Evolutionary conservation across 2,113 vertebrate species (phyloP), one percentile per base, ranked within the genome.

Genomic region (Ciconia stormi): DNA sequence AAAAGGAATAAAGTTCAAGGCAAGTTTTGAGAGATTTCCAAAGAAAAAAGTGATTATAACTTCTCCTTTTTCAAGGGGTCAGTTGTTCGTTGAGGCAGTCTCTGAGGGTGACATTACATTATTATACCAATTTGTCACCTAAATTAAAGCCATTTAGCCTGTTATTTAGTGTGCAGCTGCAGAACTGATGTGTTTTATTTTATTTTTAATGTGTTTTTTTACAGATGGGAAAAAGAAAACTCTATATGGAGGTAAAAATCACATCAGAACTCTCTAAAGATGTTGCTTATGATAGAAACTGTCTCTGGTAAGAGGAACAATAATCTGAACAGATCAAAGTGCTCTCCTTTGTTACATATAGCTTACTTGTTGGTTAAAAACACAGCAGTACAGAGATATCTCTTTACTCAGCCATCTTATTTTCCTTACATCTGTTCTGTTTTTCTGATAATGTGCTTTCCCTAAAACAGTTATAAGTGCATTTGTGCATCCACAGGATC

Each of bases 81-180:
- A 97, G 87, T 78, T 92, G 86, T 85, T 95, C 62, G 0, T 49
- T 92, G 72, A 95, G 59, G 73, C 52, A 93, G 85, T 86, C 93
- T 96, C 96, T 69, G 87, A 93, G 92, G 95, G 94, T 95, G 89
- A 95, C 87, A 89, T 95, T 95, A 62, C 30, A 87, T 96, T 97
- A 97, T 97, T 93, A 74, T 92, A 92, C 49, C 93, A 94, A 95
- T 96, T 96, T 96, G 78, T 96, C 82, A 93, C 74, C 71, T 94
- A 97, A 97, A 97, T 95, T 96, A 96, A 94, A 97, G 88, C 92
- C 80, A 95, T 97, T 97, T 97, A 87, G 77, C 61, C 76, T 96
- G 59, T 96, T 94, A 95, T 95, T 97, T 97, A 92, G 87, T 94
- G 73, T 91, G 80, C 52, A 82, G 62, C 90, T 91, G 56, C 73